These are phyloP conservation scores for Poliocrania exsul DNA, from an alignment of 2,797 vertebrate genomes.

Conservation along the genomic window DNA sequence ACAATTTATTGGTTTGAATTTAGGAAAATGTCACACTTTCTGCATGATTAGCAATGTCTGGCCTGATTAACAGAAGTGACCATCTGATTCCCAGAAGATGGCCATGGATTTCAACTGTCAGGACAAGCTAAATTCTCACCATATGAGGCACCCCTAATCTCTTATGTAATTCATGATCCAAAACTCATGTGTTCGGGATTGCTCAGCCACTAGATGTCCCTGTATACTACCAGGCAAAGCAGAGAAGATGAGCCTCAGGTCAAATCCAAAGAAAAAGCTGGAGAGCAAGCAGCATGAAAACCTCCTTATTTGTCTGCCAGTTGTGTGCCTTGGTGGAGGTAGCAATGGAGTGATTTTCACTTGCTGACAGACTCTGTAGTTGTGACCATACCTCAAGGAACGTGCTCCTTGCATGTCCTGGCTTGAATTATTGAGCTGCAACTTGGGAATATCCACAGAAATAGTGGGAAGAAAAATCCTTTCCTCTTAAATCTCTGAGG, in stretches of 20 bases:
- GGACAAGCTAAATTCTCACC: background rate
- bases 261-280: background rate
- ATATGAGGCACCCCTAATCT: background rate
- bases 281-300: background rate
- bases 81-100: background rate
- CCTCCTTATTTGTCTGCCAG: background rate
- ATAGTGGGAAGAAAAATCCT: background rate
- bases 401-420: background rate
- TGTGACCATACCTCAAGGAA: conserved; percentile 1
- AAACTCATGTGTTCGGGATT: background rate
- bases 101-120: rapidly evolving
- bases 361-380: background rate
- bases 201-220: conserved; percentile 65
- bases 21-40: background rate
- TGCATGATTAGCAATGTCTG: background rate
- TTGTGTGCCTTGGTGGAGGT: background rate
- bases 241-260: background rate
- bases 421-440: conserved; percentile 1
- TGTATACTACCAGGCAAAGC: conserved; percentile 16
- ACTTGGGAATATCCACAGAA: background rate
- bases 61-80: background rate
- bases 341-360: background rate
- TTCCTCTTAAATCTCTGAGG: background rate
- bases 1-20: background rate
- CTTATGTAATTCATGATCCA: background rate